Conservation (phyloP, 1,140 invertebrate species). For the Danaus plexippus region DNA sequence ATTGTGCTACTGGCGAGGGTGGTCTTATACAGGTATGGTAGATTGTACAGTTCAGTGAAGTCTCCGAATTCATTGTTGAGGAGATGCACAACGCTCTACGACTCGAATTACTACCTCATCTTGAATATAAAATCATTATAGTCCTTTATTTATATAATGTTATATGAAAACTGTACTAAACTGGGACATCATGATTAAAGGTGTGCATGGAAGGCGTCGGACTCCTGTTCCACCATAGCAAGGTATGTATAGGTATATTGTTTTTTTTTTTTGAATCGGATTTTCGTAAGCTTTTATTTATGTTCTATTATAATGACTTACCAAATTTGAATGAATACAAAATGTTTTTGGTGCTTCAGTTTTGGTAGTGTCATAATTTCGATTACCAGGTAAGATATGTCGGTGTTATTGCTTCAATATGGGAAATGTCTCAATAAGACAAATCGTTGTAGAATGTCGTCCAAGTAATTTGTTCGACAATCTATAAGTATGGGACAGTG, state of each 20-base stretch:
- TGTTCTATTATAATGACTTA: constrained; percentile 39
- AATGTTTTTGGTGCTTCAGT: constrained; percentile 19
- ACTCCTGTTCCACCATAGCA: constrained; percentile 98
- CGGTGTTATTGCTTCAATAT: constrained; percentile 59
- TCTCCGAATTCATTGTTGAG: no score
- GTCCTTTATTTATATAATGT: no score
- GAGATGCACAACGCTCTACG: no score
- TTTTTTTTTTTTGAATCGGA: constrained; percentile 18
- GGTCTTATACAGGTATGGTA: constrained; percentile 87
- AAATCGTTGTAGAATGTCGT: constrained; percentile 33
- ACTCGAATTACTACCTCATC: no score
- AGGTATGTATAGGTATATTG: constrained; percentile 82
- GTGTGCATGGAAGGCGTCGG: constrained; percentile 99
- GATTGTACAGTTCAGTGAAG: not conserved
- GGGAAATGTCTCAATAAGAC: constrained; percentile 39
- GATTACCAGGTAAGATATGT: constrained; percentile 53
- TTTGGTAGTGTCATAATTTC: constrained; percentile 46
- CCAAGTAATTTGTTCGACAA: constrained; percentile 25
- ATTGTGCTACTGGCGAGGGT: constrained; percentile 96
- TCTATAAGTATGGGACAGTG: constrained; percentile 26
- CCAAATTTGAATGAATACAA: constrained; percentile 31
- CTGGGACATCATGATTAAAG: constrained; percentile 24
- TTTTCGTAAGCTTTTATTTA: constrained; percentile 54
- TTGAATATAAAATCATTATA: not conserved
- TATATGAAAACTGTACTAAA: constrained; percentile 4